Conservation (phyloP, 2,888 invertebrate genomes). For the Lypha dubia region DNA sequence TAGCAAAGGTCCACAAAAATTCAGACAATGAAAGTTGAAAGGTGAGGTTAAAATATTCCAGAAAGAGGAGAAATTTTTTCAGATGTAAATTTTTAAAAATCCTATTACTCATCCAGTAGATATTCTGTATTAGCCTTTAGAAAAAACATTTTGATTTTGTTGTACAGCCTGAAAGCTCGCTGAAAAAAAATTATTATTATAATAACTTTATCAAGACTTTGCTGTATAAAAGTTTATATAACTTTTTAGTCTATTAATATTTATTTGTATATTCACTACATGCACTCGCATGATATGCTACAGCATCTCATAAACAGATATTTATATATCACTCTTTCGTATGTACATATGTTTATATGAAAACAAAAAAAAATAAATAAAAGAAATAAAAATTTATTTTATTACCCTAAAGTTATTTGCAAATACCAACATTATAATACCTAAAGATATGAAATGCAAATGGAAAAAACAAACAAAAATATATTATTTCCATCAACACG, state of each 20-base stretch:
- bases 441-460: slow-evolving; percentile 23
- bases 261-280: no score
- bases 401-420: slow-evolving; percentile 30
- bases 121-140: no score
- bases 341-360: background rate
- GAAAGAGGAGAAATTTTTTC: no score
- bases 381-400: background rate
- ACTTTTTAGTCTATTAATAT: background rate
- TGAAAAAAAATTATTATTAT: background rate
- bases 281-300: background rate
- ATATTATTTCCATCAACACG: background rate
- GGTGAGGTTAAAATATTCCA: no score
- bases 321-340: background rate
- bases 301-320: background rate
- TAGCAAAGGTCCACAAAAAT: no score
- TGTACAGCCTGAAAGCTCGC: no score
- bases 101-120: no score
- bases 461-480: slow-evolving; percentile 10
- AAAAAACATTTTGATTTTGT: no score
- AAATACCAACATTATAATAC: slow-evolving; percentile 17
- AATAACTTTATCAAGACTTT: background rate
- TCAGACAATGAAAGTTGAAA: no score
- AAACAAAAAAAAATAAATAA: background rate
- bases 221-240: background rate
- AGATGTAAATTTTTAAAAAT: no score